Conservation (phyloP, 2,113 vertebrate genomes). For the Chelonoidis abingdonii region DNA sequence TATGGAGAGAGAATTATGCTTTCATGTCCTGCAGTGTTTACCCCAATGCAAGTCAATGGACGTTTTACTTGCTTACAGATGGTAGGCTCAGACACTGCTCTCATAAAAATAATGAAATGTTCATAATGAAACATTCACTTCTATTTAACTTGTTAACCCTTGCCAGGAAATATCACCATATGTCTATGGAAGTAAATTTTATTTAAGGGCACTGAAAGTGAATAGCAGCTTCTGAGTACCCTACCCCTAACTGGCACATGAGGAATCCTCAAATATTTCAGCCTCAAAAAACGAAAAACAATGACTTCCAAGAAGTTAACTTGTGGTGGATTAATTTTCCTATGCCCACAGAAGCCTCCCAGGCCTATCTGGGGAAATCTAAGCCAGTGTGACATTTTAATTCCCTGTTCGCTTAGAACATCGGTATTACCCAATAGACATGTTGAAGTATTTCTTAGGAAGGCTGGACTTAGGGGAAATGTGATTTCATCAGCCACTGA, state of each 20-base stretch:
- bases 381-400: background rate
- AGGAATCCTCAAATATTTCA: background rate
- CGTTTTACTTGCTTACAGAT: background rate
- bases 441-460: background rate
- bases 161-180: background rate
- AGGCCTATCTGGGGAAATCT: background rate
- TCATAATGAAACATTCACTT: background rate
- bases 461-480: background rate
- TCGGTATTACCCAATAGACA: accelerated
- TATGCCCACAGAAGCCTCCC: background rate
- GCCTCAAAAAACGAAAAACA: background rate
- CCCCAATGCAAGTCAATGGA: accelerated
- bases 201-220: accelerated
- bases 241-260: background rate
- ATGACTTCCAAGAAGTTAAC: background rate
- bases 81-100: background rate
- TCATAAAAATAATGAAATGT: accelerated
- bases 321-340: background rate
- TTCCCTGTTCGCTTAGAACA: background rate
- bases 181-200: background rate
- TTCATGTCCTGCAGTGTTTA: accelerated
- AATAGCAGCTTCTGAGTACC: background rate
- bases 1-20: accelerated
- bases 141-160: background rate
- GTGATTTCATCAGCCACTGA: background rate